Percentiles rank a stretch among this genome's conserved stretches.
phyloP scores from a whole-genome alignment of 2,113 vertebrate genomes.

The Noctilio leporinus region DNA sequence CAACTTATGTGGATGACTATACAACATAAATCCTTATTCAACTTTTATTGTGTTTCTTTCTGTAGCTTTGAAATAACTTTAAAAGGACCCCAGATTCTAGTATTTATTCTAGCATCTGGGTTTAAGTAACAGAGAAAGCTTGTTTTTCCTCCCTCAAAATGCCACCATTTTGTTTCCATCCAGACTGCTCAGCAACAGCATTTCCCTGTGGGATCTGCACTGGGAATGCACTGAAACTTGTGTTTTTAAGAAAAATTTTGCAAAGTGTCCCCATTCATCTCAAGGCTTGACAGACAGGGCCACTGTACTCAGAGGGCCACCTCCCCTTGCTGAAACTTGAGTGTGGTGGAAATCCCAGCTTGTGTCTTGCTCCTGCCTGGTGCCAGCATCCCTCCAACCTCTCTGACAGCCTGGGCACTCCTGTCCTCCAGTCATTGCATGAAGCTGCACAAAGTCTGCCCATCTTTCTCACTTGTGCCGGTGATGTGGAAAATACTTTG shows the following conservation, averaged over 20 bases:
- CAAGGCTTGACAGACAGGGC: neutral
- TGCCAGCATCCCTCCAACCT: neutral
- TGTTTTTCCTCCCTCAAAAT: conserved; percentile 36
- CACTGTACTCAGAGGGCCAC: neutral
- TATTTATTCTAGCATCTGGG: conserved; percentile 14
- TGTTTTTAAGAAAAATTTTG: neutral
- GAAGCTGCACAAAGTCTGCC: neutral
- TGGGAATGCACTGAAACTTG: neutral
- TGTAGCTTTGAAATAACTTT: conserved; percentile 38
- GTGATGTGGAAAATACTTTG: neutral
- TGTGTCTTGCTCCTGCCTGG: accelerated
- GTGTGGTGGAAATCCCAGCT: neutral
- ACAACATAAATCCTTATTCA: conserved; percentile 18
- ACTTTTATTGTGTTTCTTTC: conserved; percentile 42
- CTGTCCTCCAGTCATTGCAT: neutral
- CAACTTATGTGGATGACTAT: neutral
- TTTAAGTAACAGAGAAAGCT: conserved; percentile 25
- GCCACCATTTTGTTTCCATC: neutral
- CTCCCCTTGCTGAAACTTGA: accelerated
- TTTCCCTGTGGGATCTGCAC: neutral
- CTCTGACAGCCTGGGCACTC: neutral
- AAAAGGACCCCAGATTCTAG: conserved; percentile 28
- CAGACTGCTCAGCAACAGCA: neutral
- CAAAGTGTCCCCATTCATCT: neutral
- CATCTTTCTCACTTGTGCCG: neutral